Base-by-base conservation (phyloP, 1,140 invertebrate species). In the Samia ricini region DNA sequence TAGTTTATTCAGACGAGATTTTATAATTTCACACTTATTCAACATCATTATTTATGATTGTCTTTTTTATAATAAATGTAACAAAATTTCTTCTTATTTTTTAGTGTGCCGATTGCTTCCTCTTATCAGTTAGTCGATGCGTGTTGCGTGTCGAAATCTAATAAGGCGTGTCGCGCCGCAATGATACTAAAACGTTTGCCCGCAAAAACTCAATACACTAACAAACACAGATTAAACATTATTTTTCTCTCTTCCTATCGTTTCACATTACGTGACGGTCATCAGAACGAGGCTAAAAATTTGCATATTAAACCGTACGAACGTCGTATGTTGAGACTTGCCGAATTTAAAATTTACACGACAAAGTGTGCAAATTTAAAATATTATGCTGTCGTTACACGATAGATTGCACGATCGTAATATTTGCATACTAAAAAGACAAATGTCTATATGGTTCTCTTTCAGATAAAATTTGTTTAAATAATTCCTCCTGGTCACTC, bases 181-280 rank as follows among this genome's bases (percentile, higher is more conserved):
- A 21, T 4, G 19, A 23, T 20, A 52, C 7, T 21, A 24, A 50
- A 24, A 50, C 50, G 22, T 57, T 24, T 22, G 57, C 15, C 57
- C 21, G 22, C 42, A 59, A 59, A 59, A 59, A 49, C 26, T 33
- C 56, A 50, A 59, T 59, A 19, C 57, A 23, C 20, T 21, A 21
- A 58, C 21, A 22, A n/a, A 58, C 21, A 50, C 22, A 50, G 57
- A 50, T 23, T 59, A 59, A 19, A 23, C 12, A 50, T 49, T 24
- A 21, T 23, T 52, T 12, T 1, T 20, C 7, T 42, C 56, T 57
- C 26, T 42, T 36, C 56, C 57, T 50, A 59, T 59, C 57, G 57
- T 21, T 59, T 55, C 26, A 50, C 7, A 59, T 49, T 59, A 59
- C 57, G 57, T 59, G 57, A 59, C 57, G 57, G 24, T 59, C 57